Base-by-base conservation (phyloP, 1,140 invertebrate species). In the Drosophila saltans region DNA sequence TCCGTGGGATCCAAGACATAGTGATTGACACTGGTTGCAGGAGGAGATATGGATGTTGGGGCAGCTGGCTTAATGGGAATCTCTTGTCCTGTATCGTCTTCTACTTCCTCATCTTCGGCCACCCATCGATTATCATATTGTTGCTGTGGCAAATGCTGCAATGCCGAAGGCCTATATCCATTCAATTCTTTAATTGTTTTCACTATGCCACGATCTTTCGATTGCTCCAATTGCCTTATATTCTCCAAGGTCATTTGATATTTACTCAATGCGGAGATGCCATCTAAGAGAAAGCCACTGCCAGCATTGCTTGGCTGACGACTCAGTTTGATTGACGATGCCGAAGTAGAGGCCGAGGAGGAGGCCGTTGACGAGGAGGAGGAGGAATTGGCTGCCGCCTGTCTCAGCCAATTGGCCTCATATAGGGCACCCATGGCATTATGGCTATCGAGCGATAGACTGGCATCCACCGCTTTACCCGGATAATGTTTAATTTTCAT, bases 401-500 rank as follows among this genome's bases (percentile, higher is more conserved):
- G 96, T 10, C 45, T 16, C 58, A 96, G 93, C 96, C 96, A 97
- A 81, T 96, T 97, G 45, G 96, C 96, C 79, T 96, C 96, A 91
- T 97, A 97, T 36, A 96, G 93, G n/a, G 95, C 93, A 72, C 96
- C 95, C 94, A 96, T 96, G 2, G 93, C 93, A 40, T 93, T 92
- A 84, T 92, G 94, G 90, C 92, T 94, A 67, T 96, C 95, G 92
- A 96, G 92, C 10, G 93, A 90, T 39, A 94, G 78, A 78, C 94
- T 94, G 26, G 94, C 92, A 62, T 94, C 94, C 84, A 96, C 95
- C 48, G 95, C 96, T 92, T 96, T 95, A 66, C 96, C 96, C 11
- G 96, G 96, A 92, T 97, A 96, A 82, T 95, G 95, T 92, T 96
- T 95, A 58, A 97, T 96, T 93, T 96, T 96, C 96, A 97, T 97